Evolutionary conservation across 2,113 vertebrate genomes (phyloP).

Genomic region (Passer domesticus): DNA sequence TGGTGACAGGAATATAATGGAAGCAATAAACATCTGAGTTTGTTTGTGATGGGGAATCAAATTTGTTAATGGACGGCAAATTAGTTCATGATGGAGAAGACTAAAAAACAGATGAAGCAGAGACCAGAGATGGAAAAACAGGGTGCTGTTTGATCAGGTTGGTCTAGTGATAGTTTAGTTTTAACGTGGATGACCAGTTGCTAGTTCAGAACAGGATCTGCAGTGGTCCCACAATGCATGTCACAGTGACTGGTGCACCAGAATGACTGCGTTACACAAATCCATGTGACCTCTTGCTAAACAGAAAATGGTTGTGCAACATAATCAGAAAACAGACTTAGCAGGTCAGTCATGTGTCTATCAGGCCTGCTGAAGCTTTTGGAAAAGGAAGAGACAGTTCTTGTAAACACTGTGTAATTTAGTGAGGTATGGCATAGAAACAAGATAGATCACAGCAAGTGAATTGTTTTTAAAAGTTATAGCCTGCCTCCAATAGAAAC

Average conservation of each 20-base stretch:
- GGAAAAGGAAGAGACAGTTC: background rate
- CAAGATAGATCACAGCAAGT: background rate
- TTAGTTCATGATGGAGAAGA: background rate
- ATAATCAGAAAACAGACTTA: background rate
- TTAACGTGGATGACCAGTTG: conserved; percentile 40
- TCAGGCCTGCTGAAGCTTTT: background rate
- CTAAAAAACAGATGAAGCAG: background rate
- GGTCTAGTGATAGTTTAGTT: background rate
- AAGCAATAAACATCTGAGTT: background rate
- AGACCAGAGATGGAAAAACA: background rate
- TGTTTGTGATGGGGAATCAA: background rate
- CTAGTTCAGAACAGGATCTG: background rate
- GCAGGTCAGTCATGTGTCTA: background rate
- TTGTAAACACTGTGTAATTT: background rate
- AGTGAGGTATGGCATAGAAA: background rate
- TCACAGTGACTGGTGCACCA: conserved; percentile 21
- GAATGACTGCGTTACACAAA: background rate
- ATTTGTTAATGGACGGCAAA: background rate
- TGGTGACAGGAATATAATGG: background rate
- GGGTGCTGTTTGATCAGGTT: conserved; percentile 5
- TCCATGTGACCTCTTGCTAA: conserved; percentile 6
- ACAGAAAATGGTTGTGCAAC: background rate
- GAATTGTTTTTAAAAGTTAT: background rate
- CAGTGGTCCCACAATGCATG: conserved; percentile 52
- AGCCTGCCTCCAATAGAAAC: background rate